Evolutionary conservation across 2,113 vertebrate genomes (phyloP).

Genomic region (Ceratotherium simum): DNA sequence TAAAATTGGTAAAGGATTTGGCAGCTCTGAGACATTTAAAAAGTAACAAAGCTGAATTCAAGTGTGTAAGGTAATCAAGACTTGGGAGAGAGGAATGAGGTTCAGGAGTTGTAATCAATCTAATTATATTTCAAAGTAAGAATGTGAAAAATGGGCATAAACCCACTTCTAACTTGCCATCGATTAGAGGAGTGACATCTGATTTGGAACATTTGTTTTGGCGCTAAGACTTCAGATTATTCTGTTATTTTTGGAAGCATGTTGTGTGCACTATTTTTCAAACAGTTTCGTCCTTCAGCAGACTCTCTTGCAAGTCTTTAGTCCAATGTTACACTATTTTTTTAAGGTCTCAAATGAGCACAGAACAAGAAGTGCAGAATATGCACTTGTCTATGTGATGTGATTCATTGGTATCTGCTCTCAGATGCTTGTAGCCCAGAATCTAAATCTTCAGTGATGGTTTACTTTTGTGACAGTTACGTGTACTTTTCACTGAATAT

Average conservation of each 20-base stretch:
- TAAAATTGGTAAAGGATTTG: not conserved
- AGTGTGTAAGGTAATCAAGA: not conserved
- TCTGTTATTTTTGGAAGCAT: not conserved
- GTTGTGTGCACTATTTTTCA: not conserved
- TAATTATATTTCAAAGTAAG: not conserved
- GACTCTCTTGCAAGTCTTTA: slow-evolving; percentile 24
- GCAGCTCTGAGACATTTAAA: not conserved
- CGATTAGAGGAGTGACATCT: not conserved
- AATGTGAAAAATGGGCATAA: not conserved
- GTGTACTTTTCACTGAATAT: not conserved
- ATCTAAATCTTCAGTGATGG: not conserved
- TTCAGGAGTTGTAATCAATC: not conserved
- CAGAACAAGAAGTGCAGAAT: not conserved
- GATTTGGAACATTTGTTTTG: slow-evolving; percentile 11
- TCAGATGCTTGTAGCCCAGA: not conserved
- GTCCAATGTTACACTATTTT: not conserved
- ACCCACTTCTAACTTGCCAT: not conserved
- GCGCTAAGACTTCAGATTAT: not conserved
- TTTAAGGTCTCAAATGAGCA: not conserved
- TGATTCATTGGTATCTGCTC: not conserved
- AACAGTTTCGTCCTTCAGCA: not conserved
- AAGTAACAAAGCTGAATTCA: not conserved
- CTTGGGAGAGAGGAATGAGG: not conserved
- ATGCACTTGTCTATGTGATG: not conserved
- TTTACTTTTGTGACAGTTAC: not conserved